Evolutionary conservation across 2,113 vertebrate genomes (phyloP).

Genomic region (Carassius carassius): DNA sequence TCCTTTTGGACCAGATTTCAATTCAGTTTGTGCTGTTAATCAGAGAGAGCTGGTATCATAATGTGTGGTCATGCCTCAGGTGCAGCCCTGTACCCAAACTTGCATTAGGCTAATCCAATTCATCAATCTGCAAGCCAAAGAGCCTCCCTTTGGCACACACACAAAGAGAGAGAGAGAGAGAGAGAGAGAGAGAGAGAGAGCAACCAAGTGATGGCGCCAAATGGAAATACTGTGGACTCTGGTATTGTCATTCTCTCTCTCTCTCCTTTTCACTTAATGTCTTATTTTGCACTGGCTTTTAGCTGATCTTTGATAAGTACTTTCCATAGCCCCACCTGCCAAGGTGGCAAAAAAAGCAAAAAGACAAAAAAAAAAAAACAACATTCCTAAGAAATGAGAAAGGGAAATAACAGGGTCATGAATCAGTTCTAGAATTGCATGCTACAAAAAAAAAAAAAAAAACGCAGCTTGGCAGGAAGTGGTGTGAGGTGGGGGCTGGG

Average conservation of each 20-base stretch:
- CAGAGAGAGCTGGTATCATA: conserved; percentile 45
- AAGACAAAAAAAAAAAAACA: conserved; percentile 52
- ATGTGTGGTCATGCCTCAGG: conserved; percentile 51
- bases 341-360: conserved; percentile 59
- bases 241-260: not conserved
- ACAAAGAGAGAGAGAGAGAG: not conserved
- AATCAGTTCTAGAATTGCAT: conserved; percentile 60
- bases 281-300: conserved; percentile 9
- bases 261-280: not conserved
- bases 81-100: conserved; percentile 42
- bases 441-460: conserved; percentile 33
- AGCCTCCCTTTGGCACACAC: conserved; percentile 29
- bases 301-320: conserved; percentile 59
- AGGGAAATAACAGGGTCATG: conserved; percentile 60
- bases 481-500: conserved; percentile 51
- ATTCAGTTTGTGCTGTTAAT: conserved; percentile 53
- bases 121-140: conserved; percentile 51
- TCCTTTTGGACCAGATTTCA: conserved; percentile 48
- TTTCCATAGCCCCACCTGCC: conserved; percentile 66
- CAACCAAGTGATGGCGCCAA: conserved; percentile 25
- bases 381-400: conserved; percentile 62
- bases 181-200: not conserved
- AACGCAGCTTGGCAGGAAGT: conserved; percentile 69
- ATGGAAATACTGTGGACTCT: conserved; percentile 31
- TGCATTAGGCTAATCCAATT: conserved; percentile 56